Percentiles rank a stretch among this genome's conserved stretches.
These are phyloP conservation scores for Mustela lutreola DNA, from an alignment of 2,113 vertebrate species.

Conservation along the genomic window DNA sequence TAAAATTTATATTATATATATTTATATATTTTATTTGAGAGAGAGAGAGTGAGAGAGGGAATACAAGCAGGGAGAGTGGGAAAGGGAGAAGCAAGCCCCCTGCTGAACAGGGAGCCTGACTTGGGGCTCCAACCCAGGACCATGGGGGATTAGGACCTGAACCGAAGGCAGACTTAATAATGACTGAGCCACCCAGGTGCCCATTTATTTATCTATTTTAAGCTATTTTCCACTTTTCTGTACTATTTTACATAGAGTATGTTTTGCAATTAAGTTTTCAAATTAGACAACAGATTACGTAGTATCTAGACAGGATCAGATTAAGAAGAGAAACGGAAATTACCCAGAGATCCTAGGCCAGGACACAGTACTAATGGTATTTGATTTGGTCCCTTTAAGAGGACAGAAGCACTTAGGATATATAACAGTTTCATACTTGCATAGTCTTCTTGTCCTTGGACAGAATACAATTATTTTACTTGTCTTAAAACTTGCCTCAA, in stretches of 20 bases:
- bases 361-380: neutral
- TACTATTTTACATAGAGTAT: neutral
- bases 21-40: too few species aligned
- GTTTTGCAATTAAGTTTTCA: neutral
- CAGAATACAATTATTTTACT: neutral
- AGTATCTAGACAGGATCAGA: neutral
- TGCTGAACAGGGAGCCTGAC: too few species aligned
- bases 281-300: neutral
- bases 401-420: neutral
- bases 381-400: neutral
- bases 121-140: too few species aligned
- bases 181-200: too few species aligned
- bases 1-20: neutral
- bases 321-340: neutral
- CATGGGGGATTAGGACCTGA: too few species aligned
- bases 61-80: too few species aligned
- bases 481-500: neutral
- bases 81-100: too few species aligned
- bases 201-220: neutral
- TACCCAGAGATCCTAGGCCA: neutral
- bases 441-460: neutral
- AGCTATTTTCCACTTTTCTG: neutral
- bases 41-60: too few species aligned
- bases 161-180: too few species aligned
- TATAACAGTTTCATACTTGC: neutral